phyloP scores from a whole-genome alignment of 2,113 vertebrate genomes.

The Bubo blakistoni region DNA sequence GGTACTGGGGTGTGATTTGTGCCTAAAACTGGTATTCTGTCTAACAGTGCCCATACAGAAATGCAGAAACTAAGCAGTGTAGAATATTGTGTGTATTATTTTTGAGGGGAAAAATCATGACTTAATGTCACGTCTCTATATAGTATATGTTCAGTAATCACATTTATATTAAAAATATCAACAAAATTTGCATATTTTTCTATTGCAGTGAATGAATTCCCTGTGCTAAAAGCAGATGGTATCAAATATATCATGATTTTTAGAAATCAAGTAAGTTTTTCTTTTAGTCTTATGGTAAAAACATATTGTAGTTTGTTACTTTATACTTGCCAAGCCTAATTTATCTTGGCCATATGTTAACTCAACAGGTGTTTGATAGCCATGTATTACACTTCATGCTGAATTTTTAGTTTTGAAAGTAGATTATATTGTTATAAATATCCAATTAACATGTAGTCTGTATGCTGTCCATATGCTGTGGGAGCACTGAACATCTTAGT shows the following conservation, averaged over 20 bases:
- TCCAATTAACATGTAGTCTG: background rate
- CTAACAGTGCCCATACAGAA: background rate
- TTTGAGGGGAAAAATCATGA: background rate
- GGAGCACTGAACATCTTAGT: background rate
- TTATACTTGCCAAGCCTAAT: background rate
- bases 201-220: conserved; percentile 93
- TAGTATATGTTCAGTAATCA: background rate
- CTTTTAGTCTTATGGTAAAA: background rate
- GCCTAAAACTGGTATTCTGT: background rate
- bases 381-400: background rate
- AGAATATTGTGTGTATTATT: background rate
- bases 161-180: background rate
- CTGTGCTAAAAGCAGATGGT: conserved; percentile 96
- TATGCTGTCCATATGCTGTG: background rate
- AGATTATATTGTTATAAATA: background rate
- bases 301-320: background rate
- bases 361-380: conserved; percentile 14
- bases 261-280: conserved; percentile 89
- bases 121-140: background rate
- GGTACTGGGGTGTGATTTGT: background rate
- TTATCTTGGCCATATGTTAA: background rate
- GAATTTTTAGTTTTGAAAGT: background rate
- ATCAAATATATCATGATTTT: conserved; percentile 99
- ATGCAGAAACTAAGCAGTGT: background rate
- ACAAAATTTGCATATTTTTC: background rate